Evolutionary conservation across 1,140 invertebrate genomes (phyloP).

Genomic region (Drosophila sproati): DNA sequence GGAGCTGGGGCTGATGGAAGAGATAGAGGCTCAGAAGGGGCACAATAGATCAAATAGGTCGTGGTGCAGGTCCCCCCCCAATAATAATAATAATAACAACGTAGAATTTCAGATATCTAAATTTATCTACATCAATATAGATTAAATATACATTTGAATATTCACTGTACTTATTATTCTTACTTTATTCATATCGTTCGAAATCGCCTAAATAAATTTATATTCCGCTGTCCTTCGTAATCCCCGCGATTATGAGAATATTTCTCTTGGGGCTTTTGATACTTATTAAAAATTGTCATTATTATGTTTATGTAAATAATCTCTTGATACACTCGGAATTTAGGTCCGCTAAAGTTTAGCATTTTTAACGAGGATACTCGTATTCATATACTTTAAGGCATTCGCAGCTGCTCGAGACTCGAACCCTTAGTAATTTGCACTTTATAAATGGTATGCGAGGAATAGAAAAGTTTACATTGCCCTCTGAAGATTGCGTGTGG

Average conservation of each 20-base stretch:
- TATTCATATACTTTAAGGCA: slow-evolving; percentile 31
- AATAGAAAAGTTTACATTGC: slow-evolving; percentile 74
- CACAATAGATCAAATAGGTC: no score
- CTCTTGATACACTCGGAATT: slow-evolving; percentile 22
- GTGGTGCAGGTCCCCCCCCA: no score
- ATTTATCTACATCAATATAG: no score
- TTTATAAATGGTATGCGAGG: slow-evolving; percentile 56
- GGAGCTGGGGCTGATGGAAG: no score
- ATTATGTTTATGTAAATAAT: slow-evolving; percentile 34
- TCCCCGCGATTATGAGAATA: slow-evolving; percentile 2
- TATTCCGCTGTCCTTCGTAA: background rate
- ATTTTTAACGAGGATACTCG: slow-evolving; percentile 11
- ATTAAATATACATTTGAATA: no score
- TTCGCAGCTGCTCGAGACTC: slow-evolving; percentile 58
- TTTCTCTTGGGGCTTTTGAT: background rate
- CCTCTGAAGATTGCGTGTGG: slow-evolving; percentile 77
- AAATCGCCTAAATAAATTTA: background rate
- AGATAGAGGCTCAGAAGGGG: no score
- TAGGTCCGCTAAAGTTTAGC: slow-evolving; percentile 1
- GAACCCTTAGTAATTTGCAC: slow-evolving; percentile 63
- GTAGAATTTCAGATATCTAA: no score
- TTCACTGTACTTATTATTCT: no score
- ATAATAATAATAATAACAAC: no score
- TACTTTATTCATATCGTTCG: background rate
- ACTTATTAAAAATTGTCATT: slow-evolving; percentile 32